Evolutionary conservation across 2,797 vertebrate species (phyloP).

Genomic region (Chlorospingus flavigularis): DNA sequence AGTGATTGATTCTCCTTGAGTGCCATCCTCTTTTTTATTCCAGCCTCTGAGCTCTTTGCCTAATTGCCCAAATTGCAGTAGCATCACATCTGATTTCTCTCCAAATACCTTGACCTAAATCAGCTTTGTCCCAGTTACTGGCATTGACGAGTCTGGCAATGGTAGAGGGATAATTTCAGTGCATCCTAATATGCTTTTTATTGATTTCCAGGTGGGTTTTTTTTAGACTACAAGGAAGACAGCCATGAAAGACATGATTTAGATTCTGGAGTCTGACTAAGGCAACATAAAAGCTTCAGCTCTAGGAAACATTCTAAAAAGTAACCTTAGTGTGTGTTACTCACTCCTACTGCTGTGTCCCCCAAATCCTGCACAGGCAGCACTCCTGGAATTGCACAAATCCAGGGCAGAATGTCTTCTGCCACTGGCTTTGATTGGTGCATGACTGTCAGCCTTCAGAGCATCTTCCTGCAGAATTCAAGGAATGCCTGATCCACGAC

Average conservation of each 20-base stretch:
- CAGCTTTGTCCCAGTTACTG: neutral
- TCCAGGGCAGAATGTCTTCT: neutral
- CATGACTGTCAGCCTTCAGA: neutral
- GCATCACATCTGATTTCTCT: slow-evolving; percentile 9
- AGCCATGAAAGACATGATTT: neutral
- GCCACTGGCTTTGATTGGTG: neutral
- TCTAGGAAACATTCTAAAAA: neutral
- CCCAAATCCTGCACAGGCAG: neutral
- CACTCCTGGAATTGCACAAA: neutral
- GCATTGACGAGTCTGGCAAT: neutral
- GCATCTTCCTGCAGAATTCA: neutral
- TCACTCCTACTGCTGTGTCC: neutral
- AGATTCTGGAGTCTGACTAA: neutral
- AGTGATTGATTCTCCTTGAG: neutral
- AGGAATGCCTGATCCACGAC: neutral
- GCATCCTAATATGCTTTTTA: neutral
- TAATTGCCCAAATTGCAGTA: slow-evolving; percentile 4
- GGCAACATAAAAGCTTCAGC: neutral
- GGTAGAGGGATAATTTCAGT: neutral
- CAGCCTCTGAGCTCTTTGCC: neutral
- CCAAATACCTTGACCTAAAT: slow-evolving; percentile 24
- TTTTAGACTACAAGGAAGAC: neutral
- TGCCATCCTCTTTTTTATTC: neutral
- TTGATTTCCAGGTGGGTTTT: neutral
- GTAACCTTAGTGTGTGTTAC: neutral